Conservation (phyloP, 2,113 vertebrate species). For the Barnardius zonarius region DNA sequence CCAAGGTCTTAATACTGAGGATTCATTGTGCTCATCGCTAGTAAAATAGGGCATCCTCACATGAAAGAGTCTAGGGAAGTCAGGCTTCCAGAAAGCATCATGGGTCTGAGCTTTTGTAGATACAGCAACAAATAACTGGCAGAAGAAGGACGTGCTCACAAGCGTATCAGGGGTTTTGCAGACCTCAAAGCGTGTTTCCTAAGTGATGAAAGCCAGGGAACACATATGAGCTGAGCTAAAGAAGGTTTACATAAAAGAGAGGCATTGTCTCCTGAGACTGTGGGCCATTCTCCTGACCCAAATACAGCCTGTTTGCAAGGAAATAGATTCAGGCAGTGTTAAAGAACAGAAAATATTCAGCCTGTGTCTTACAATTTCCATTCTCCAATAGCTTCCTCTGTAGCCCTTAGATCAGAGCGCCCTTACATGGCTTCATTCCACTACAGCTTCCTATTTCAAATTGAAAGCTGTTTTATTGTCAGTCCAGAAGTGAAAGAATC, state of each 20-base stretch:
- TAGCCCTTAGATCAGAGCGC: background rate
- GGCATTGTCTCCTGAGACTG: background rate
- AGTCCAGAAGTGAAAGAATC: background rate
- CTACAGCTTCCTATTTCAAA: rapidly evolving
- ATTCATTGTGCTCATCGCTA: background rate
- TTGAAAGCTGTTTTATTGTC: background rate
- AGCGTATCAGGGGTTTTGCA: background rate
- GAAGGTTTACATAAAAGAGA: background rate
- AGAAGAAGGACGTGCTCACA: background rate
- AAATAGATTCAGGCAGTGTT: background rate
- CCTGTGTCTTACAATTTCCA: background rate
- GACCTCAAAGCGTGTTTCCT: background rate
- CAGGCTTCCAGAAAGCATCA: background rate
- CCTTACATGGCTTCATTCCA: background rate
- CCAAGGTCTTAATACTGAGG: background rate
- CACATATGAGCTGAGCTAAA: background rate
- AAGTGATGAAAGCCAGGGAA: background rate
- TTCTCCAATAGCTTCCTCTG: background rate
- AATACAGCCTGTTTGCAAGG: background rate
- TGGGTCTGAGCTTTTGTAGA: background rate
- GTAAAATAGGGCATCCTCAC: background rate
- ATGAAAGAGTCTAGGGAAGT: background rate
- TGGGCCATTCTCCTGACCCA: slow-evolving; percentile 20
- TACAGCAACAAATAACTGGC: background rate
- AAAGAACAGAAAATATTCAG: background rate